A percentile compares a stretch with the other conserved stretches of the same genome.
phyloP scores from a whole-genome alignment of 2,113 vertebrate species.

The Chionomys nivalis region DNA sequence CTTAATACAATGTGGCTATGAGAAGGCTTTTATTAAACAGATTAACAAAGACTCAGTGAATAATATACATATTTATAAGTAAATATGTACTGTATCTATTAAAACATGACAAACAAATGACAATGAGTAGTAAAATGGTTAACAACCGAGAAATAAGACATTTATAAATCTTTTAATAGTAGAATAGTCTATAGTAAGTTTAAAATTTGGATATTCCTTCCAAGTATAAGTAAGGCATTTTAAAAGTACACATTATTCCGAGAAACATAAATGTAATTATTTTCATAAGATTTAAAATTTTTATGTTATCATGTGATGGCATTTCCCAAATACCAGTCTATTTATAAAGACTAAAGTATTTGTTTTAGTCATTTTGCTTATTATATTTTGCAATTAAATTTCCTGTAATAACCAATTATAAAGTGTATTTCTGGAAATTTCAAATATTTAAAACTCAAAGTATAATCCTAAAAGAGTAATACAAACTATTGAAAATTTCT shows the following conservation, averaged over 20 bases:
- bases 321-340: background rate
- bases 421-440: constrained; percentile 29
- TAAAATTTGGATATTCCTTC: background rate
- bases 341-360: background rate
- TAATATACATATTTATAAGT: background rate
- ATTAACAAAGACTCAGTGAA: background rate
- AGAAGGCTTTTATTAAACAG: background rate
- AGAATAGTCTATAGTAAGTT: background rate
- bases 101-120: background rate
- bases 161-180: background rate
- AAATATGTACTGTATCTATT: background rate
- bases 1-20: background rate
- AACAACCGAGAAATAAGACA: background rate
- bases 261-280: background rate
- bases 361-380: constrained; percentile 5
- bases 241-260: background rate
- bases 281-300: background rate
- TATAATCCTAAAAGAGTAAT: background rate
- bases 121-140: background rate
- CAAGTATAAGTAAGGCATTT: background rate
- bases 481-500: background rate
- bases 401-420: background rate
- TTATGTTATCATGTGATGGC: background rate
- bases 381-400: background rate
- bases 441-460: background rate